Evolutionary conservation across 2,888 invertebrate genomes (phyloP).

Genomic region (Gastrophysa polygoni): DNA sequence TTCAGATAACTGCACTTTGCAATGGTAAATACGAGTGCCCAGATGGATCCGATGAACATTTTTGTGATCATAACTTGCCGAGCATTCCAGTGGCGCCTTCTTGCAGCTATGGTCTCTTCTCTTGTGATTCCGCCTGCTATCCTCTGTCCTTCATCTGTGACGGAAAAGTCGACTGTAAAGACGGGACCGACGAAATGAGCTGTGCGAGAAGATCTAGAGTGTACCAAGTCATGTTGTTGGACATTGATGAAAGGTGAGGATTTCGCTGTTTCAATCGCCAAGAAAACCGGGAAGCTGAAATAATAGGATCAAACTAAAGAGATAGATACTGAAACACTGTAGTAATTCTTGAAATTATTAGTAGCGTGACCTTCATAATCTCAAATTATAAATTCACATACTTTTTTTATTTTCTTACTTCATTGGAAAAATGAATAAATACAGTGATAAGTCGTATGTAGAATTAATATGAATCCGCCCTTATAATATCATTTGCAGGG

Average conservation of each 20-base stretch:
- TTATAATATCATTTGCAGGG: too few species aligned
- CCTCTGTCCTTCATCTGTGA: slow-evolving; percentile 70
- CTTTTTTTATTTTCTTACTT: too few species aligned
- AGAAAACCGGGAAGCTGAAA: too few species aligned
- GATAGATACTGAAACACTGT: too few species aligned
- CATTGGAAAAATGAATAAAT: too few species aligned
- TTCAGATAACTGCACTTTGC: slow-evolving; percentile 57
- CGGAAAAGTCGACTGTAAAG: slow-evolving; percentile 72
- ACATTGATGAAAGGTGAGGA: slow-evolving; percentile 62
- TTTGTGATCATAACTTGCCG: slow-evolving; percentile 51
- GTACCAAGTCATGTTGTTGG: slow-evolving; percentile 65
- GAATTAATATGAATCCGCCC: too few species aligned
- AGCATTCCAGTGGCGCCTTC: slow-evolving; percentile 57
- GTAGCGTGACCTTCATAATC: too few species aligned
- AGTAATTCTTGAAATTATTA: too few species aligned
- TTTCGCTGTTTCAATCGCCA: not conserved
- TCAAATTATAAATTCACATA: too few species aligned
- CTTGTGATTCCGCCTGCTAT: slow-evolving; percentile 68
- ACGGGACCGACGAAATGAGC: slow-evolving; percentile 75
- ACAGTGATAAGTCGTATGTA: too few species aligned
- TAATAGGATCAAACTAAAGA: too few species aligned
- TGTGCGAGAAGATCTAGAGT: slow-evolving; percentile 60
- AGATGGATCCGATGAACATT: slow-evolving; percentile 63
- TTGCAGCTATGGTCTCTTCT: slow-evolving; percentile 62
- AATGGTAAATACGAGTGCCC: slow-evolving; percentile 63